Evolutionary conservation across 1,140 invertebrate species (phyloP), one percentile per base, ranked within the genome.

Genomic region (Phocides pigmalion): DNA sequence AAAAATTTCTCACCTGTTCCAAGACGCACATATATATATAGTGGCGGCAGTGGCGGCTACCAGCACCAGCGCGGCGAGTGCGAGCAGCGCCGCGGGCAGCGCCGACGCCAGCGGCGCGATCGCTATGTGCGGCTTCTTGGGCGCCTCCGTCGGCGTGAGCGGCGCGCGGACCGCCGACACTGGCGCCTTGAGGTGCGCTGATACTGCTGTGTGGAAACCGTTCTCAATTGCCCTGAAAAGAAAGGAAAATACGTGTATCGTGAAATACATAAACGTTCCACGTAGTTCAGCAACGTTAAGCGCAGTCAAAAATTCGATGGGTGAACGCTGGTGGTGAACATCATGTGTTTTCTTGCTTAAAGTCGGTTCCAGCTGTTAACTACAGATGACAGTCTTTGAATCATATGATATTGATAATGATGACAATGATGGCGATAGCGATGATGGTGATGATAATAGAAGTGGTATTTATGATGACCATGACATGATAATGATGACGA

Each of bases 21-120:
- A 98, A 0, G 97, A 97, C 39, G 97, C 94, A 80, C 97, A 98
- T 22, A 98, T 97, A 79, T 98, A 98, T 20, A 98, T 95, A 32
- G 98, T 98, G 9, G 96, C 97, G 53, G 96, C 95, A 11, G 96
- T 93, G 1, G 96, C 96, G 15, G 98, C 93, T 2, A 98, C 93
- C 12, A 98, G 94, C 54, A 98, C 98, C 12, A 98, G 94, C 32
- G 95, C 95, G 0, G 97, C 97, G 14, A 98, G 95, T 15, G 96
- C 94, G 49, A 98, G 96, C 4, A 98, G 92, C 4, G 96, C 97
- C 51, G 97, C 97, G 5, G 97, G 97, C 74, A 97, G 96, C 3
- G 97, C 95, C 64, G 95, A 95, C 70, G 93, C 95, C 0, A 88
- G 70, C 25, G 85, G 85, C 15, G 94, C 94, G 1, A 94, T 81